Percentiles rank a stretch among this genome's conserved stretches.
These are phyloP conservation scores for Syndactyla subalaris DNA, from an alignment of 2,797 vertebrate genomes.

Conservation along the genomic window DNA sequence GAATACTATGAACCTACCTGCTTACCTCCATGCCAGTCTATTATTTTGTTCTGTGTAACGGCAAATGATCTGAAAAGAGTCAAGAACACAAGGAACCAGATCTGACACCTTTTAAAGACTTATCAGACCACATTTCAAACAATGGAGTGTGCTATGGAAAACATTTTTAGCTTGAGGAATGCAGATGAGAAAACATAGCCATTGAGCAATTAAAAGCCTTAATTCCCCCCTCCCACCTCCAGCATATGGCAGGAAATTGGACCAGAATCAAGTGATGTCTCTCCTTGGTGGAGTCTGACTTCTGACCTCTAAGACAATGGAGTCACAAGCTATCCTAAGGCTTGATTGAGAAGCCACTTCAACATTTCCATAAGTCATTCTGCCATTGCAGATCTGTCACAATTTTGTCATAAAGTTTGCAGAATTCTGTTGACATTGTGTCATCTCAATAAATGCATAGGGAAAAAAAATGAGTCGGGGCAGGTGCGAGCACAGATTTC, in stretches of 20 bases:
- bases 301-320: slow-evolving; percentile 75
- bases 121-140: neutral
- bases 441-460: slow-evolving; percentile 78
- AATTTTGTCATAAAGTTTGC: slow-evolving; percentile 79
- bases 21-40: neutral
- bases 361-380: slow-evolving; percentile 78
- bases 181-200: slow-evolving; percentile 52
- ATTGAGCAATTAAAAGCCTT: slow-evolving; percentile 67
- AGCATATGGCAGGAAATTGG: slow-evolving; percentile 76
- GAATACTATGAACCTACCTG: neutral
- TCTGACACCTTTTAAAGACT: neutral
- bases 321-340: slow-evolving; percentile 76
- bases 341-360: slow-evolving; percentile 77
- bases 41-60: neutral
- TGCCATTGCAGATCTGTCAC: slow-evolving; percentile 78
- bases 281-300: slow-evolving; percentile 62
- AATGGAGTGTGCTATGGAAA: slow-evolving; percentile 21
- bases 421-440: slow-evolving; percentile 78
- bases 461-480: slow-evolving; percentile 73
- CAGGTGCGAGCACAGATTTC: slow-evolving; percentile 78
- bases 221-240: slow-evolving; percentile 59
- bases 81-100: neutral
- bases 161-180: slow-evolving; percentile 60
- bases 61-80: neutral
- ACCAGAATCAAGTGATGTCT: slow-evolving; percentile 71